Percentiles rank a stretch among this genome's conserved stretches.
Evolutionary conservation across 2,888 invertebrate species (phyloP).

Genomic region (Tubulanus polymorphus): DNA sequence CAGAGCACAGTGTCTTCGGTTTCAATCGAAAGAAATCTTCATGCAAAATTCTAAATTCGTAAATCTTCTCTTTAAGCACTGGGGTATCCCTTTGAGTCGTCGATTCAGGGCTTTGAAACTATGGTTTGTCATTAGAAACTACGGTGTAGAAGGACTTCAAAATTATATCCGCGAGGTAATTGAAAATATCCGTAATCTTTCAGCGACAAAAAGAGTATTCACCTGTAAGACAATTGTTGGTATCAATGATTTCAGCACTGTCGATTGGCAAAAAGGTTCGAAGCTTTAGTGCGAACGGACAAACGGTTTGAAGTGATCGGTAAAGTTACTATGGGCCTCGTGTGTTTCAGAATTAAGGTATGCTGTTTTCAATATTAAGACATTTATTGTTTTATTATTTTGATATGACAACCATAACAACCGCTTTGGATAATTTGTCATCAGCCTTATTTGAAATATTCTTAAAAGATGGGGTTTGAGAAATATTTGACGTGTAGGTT

Average conservation of each 20-base stretch:
- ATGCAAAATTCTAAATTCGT: constrained; percentile 5
- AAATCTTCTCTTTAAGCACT: constrained; percentile 70
- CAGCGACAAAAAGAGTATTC: too few species aligned
- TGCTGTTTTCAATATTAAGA: too few species aligned
- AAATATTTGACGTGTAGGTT: too few species aligned
- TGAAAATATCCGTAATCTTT: too few species aligned
- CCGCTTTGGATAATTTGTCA: too few species aligned
- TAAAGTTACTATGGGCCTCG: constrained; percentile 78
- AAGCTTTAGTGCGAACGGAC: constrained; percentile 74
- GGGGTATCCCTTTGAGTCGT: constrained; percentile 94
- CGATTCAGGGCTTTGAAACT: constrained; percentile 92
- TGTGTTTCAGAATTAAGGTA: constrained; percentile 84
- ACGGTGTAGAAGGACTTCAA: constrained; percentile 90
- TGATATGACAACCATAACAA: too few species aligned
- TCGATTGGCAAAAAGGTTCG: constrained; percentile 84
- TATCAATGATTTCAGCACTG: constrained; percentile 72
- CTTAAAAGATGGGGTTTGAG: too few species aligned
- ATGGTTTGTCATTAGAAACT: constrained; percentile 94
- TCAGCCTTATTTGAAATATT: too few species aligned
- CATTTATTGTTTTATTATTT: too few species aligned
- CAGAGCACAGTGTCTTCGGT: too few species aligned
- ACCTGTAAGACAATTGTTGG: too few species aligned
- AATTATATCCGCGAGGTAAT: constrained; percentile 77
- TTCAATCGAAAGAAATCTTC: too few species aligned
- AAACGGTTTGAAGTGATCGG: constrained; percentile 86